A percentile compares a stretch with the other conserved stretches of the same genome.
Conservation (phyloP, 2,113 vertebrate genomes). For the Proteles cristata region DNA sequence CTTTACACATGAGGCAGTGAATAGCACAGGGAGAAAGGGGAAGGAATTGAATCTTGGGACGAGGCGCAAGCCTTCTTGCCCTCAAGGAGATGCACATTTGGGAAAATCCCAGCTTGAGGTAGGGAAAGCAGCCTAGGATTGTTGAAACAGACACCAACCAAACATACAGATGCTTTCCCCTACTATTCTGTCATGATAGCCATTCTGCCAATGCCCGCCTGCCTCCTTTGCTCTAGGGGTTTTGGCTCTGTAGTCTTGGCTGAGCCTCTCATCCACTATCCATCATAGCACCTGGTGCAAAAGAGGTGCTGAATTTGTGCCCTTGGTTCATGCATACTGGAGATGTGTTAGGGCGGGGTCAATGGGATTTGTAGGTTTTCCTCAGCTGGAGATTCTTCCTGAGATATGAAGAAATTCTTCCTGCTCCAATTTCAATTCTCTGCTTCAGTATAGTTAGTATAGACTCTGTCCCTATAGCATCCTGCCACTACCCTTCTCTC, state of each 20-base stretch:
- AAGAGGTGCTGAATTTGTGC: neutral
- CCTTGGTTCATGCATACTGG: neutral
- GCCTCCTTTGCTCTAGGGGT: too few relatives aligned
- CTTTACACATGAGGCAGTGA: conserved; percentile 65
- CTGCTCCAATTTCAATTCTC: neutral
- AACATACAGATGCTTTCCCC: too few relatives aligned
- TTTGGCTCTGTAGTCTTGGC: neutral
- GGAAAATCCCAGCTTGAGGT: too few relatives aligned
- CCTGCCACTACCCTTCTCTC: neutral
- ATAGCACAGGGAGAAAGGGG: conserved; percentile 44
- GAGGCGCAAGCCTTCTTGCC: conserved; percentile 59
- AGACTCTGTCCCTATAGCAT: too few relatives aligned
- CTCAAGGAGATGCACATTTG: too few relatives aligned
- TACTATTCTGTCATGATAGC: too few relatives aligned
- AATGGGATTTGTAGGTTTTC: neutral
- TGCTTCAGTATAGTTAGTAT: neutral
- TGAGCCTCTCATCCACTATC: neutral
- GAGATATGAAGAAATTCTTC: neutral
- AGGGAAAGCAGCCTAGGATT: too few relatives aligned
- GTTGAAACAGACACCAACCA: too few relatives aligned
- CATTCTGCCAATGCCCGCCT: too few relatives aligned
- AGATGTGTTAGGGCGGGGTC: neutral
- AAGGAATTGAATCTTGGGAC: conserved; percentile 61
- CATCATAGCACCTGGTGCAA: neutral
- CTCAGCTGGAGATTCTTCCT: neutral